Percentiles rank a stretch among this genome's conserved stretches.
Conservation (phyloP, 2,113 vertebrate genomes). For the Pelobates fuscus region DNA sequence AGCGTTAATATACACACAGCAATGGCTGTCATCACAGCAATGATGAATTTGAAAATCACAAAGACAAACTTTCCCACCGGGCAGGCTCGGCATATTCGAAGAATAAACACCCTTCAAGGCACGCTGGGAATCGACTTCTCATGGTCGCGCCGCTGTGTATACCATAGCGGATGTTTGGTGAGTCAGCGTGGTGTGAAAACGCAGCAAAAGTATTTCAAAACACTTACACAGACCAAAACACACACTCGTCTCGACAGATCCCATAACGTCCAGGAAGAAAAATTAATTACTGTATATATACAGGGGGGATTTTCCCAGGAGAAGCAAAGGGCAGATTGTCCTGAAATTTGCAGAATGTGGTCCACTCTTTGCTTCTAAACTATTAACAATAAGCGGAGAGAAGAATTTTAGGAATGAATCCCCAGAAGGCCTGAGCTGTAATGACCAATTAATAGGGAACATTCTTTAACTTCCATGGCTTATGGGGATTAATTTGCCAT, state of each 20-base stretch:
- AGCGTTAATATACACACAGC: too few species aligned
- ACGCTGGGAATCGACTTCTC: not conserved
- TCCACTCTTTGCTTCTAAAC: not conserved
- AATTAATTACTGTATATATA: not conserved
- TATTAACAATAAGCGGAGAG: not conserved
- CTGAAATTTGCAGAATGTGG: slow-evolving; percentile 2
- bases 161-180: not conserved
- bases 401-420: not conserved
- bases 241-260: not conserved
- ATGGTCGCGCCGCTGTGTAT: not conserved
- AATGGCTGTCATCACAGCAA: not conserved
- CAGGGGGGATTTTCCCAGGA: slow-evolving; percentile 9
- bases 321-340: not conserved
- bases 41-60: not conserved
- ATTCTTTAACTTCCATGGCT: not conserved
- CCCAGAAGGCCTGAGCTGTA: not conserved
- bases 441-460: not conserved
- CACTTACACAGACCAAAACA: slow-evolving; percentile 23
- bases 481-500: not conserved
- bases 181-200: too few species aligned
- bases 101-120: not conserved
- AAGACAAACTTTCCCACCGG: slow-evolving; percentile 36
- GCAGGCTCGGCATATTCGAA: not conserved
- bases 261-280: not conserved
- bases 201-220: slow-evolving; percentile 17